Evolutionary conservation across 1,140 invertebrate genomes (phyloP), one percentile per base, ranked within the genome.

Genomic region (Drosophila willistoni): DNA sequence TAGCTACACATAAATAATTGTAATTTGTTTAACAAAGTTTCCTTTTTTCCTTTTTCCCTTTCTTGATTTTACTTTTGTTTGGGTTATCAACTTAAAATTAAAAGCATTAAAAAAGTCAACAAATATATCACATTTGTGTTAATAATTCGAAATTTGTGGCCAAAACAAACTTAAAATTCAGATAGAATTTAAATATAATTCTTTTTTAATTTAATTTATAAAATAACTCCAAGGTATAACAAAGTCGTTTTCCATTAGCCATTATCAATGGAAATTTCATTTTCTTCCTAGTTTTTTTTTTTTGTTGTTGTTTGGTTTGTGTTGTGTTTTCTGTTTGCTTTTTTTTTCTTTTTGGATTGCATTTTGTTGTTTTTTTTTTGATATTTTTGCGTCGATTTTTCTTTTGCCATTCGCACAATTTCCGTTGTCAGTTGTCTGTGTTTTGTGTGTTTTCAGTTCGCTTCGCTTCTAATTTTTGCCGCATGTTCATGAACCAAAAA

Each of bases 381-480:
- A 17, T 56, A 61, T 63, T 44, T 67, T 65, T 63, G 47, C 57
- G 36, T 64, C 72, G 61, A 76, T 75, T 69, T 69, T 64, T 55
- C 42, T 64, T 66, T 73, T 62, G 54, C 39, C 42, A 19, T 64
- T 81, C 56, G 68, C 68, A 72, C 74, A 75, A 86, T 79, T 85
- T 85, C 71, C 82, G 68, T 68, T 79, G 71, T 68, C 82, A 72
- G 74, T 72, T 55, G 79, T 78, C 68, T 78, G 77, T 72, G 65
- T 73, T 81, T 71, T 66, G 74, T 75, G 41, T 64, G 39, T 63
- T 54, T 74, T 73, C 39, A 66, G 65, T 64, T 69, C 77, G 69
- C 42, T 77, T 77, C 63, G 73, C 64, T 78, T 81, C 79, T 86
- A 86, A 86, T 86, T 86, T 86, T 79, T 87, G 83, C 79, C 79